Evolutionary conservation across 2,888 invertebrate species (phyloP).

Genomic region (Diplazon laetatorius): DNA sequence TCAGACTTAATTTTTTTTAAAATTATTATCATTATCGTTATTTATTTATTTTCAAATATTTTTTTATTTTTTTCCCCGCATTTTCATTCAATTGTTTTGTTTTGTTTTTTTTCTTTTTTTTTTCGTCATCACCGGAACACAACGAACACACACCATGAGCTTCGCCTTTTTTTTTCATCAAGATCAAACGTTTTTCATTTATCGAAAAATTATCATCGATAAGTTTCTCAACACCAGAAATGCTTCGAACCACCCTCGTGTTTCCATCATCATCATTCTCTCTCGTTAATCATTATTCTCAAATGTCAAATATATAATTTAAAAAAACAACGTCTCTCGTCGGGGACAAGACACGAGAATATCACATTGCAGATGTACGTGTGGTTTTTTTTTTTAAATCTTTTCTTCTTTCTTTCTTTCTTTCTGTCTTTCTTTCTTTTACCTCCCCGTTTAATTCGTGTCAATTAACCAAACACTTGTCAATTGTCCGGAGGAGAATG

Average conservation of each 20-base stretch:
- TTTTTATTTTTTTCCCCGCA: neutral
- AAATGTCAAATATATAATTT: conserved; percentile 62
- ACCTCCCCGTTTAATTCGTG: conserved; percentile 43
- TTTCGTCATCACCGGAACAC: too few species aligned
- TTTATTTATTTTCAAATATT: neutral
- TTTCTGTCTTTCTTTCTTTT: conserved; percentile 64
- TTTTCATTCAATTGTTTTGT: conserved; percentile 43
- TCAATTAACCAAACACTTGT: conserved; percentile 52
- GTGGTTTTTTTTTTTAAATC: conserved; percentile 62
- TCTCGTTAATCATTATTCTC: too few species aligned
- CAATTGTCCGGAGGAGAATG: conserved; percentile 57
- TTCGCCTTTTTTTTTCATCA: too few species aligned
- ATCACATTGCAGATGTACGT: conserved; percentile 80
- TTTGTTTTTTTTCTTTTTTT: too few species aligned
- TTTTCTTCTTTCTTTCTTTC: too few species aligned
- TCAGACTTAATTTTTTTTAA: conserved; percentile 39
- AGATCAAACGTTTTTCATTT: too few species aligned
- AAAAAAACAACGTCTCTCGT: conserved; percentile 80
- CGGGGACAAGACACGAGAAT: conserved; percentile 82
- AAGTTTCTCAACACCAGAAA: too few species aligned
- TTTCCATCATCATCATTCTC: too few species aligned
- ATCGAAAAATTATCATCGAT: too few species aligned
- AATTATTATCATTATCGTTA: conserved; percentile 45
- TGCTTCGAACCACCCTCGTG: too few species aligned
- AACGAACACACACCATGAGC: too few species aligned